Conservation (phyloP, 2,797 vertebrate genomes). For the Hypotaenidia okinawae region DNA sequence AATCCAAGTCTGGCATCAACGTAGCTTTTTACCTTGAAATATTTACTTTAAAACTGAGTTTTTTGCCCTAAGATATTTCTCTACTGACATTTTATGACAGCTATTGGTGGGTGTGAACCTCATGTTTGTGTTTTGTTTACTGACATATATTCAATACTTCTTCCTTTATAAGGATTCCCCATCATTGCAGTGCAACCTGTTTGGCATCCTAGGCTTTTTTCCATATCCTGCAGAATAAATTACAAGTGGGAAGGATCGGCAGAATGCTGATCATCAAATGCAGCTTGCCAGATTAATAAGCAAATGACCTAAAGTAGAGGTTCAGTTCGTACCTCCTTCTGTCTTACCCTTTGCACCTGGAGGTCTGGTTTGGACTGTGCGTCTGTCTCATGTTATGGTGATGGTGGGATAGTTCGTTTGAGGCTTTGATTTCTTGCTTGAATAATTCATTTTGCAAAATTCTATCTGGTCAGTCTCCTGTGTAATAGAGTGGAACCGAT, state of each 20-base stretch:
- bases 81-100: background rate
- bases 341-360: background rate
- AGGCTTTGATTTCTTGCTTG: constrained; percentile 6
- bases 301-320: background rate
- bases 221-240: background rate
- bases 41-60: background rate
- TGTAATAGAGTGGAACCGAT: constrained; percentile 61
- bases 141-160: background rate
- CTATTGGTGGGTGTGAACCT: background rate
- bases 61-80: background rate
- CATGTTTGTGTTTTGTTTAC: background rate
- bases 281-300: background rate
- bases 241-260: background rate
- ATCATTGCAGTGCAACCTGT: background rate
- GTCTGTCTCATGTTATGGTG: background rate
- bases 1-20: background rate
- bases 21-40: constrained; percentile 19
- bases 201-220: constrained; percentile 30
- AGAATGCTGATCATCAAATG: background rate
- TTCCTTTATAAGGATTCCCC: background rate
- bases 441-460: constrained; percentile 48
- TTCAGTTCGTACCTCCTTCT: constrained; percentile 3
- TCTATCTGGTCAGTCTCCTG: constrained; percentile 33
- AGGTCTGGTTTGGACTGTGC: background rate
- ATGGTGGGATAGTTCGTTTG: background rate